Percentiles rank a stretch among this genome's conserved stretches.
These are phyloP conservation scores for Eptatretus atami DNA, from an alignment of 2,797 vertebrate genomes.

Conservation along the genomic window DNA sequence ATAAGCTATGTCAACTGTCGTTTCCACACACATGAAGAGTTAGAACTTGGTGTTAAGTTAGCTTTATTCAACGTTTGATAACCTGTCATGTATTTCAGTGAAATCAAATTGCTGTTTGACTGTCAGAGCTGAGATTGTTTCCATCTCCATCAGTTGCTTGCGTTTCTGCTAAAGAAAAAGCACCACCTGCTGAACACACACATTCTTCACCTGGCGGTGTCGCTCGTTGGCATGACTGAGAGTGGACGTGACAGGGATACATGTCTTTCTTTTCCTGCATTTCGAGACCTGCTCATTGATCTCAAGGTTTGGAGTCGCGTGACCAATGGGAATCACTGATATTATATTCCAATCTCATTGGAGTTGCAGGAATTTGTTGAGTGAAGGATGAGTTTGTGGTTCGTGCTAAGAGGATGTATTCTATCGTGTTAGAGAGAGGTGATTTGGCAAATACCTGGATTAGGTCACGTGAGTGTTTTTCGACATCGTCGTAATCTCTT, in stretches of 20 bases:
- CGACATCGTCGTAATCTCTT: too few relatives aligned
- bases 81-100: neutral
- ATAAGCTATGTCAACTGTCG: too few relatives aligned
- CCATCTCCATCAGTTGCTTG: conserved; percentile 31
- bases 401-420: too few relatives aligned
- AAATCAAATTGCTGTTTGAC: too few relatives aligned
- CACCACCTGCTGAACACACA: conserved; percentile 78
- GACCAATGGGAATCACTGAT: too few relatives aligned
- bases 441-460: too few relatives aligned
- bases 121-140: neutral
- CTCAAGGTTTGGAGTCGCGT: conserved; percentile 29
- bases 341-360: too few relatives aligned
- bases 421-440: too few relatives aligned
- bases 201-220: conserved; percentile 94
- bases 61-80: neutral
- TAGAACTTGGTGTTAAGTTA: neutral
- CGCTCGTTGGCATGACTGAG: conserved; percentile 81
- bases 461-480: too few relatives aligned
- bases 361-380: too few relatives aligned
- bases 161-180: conserved; percentile 92
- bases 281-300: conserved; percentile 87
- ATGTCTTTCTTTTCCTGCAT: conserved; percentile 82
- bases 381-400: too few relatives aligned
- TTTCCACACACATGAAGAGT: too few relatives aligned
- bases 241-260: conserved; percentile 90